These are phyloP conservation scores for Uromys caudimaculatus DNA, from an alignment of 2,797 vertebrate species.

Conservation along the genomic window DNA sequence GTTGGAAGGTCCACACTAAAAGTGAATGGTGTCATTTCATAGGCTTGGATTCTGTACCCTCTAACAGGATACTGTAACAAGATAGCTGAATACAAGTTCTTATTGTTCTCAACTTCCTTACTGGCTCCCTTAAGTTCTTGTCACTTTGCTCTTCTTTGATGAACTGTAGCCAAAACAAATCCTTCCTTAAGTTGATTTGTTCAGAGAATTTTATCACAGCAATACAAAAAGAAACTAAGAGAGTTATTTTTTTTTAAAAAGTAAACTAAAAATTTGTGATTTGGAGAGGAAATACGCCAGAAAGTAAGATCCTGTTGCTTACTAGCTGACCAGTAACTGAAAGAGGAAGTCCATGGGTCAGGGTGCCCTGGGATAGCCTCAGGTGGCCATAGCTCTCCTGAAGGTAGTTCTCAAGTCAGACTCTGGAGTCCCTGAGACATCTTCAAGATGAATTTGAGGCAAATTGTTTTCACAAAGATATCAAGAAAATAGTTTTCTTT, in stretches of 20 bases:
- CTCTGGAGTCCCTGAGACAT: background rate
- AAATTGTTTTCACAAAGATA: background rate
- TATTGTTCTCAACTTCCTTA: background rate
- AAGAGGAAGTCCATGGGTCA: background rate
- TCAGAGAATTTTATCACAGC: background rate
- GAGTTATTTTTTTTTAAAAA: background rate
- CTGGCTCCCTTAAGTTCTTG: background rate
- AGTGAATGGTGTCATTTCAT: background rate
- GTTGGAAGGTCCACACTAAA: background rate
- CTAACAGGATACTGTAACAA: too few species aligned
- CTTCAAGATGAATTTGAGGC: background rate
- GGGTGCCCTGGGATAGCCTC: background rate
- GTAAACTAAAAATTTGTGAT: background rate
- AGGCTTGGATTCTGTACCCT: background rate
- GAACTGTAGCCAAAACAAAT: background rate
- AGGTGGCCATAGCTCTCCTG: background rate
- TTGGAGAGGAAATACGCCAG: background rate
- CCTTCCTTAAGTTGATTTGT: background rate
- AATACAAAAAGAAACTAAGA: background rate
- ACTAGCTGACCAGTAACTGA: background rate
- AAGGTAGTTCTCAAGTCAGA: background rate
- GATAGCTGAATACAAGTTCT: background rate
- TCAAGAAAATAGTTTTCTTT: background rate
- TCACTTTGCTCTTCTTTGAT: background rate
- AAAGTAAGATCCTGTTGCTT: background rate